phyloP scores from a whole-genome alignment of 2,888 invertebrate species.

The Campopleginae sp. region DNA sequence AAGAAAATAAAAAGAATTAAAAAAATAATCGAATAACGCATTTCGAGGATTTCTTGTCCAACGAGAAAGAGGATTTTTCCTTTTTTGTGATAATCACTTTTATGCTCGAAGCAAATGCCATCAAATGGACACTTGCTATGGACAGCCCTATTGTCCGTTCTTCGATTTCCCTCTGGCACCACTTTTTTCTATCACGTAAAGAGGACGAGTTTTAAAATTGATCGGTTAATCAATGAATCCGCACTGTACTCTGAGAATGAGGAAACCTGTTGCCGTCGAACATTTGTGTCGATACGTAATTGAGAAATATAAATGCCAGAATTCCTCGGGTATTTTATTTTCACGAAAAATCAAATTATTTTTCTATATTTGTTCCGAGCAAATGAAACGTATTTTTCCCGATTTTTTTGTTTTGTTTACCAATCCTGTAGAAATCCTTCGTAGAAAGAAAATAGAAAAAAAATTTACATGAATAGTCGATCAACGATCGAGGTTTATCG shows the following conservation, averaged over 20 bases:
- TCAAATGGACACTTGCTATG: constrained; percentile 66
- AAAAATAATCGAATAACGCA: neutral
- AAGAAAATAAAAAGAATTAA: neutral
- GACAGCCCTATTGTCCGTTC: constrained; percentile 67
- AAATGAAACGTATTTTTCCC: too few relatives aligned
- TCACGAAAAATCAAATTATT: too few relatives aligned
- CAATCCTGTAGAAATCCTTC: neutral
- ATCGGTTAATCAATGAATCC: constrained; percentile 48
- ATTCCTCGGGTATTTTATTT: neutral
- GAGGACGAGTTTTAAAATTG: constrained; percentile 31
- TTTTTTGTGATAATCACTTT: constrained; percentile 1
- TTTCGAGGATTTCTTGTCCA: neutral
- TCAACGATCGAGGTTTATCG: neutral
- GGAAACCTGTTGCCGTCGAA: neutral
- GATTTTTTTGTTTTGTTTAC: neutral
- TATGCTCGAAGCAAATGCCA: neutral
- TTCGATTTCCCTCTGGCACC: constrained; percentile 36
- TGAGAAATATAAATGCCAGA: neutral
- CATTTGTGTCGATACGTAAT: neutral
- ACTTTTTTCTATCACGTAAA: constrained; percentile 1
- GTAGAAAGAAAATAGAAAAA: neutral
- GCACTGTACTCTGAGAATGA: neutral
- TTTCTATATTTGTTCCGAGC: too few relatives aligned
- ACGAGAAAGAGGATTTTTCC: neutral
- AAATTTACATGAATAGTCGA: neutral